Percentiles rank a stretch among this genome's conserved stretches.
Conservation (phyloP, 2,888 invertebrate species). For the Melolontha melolontha region DNA sequence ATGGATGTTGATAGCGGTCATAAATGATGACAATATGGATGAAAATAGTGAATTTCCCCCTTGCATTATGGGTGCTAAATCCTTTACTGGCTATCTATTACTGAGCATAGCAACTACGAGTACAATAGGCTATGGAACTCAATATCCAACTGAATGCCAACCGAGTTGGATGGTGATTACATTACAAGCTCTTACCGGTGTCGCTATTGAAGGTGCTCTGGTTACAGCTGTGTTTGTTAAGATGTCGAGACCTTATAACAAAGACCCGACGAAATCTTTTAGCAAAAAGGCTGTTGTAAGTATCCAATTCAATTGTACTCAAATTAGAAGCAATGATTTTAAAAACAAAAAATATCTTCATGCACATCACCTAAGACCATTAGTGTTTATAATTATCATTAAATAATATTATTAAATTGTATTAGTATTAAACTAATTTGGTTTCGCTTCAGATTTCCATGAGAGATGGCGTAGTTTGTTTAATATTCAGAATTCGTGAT, state of each 20-base stretch:
- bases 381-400: too few relatives aligned
- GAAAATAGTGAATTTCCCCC: conserved; percentile 41
- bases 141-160: conserved; percentile 57
- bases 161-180: conserved; percentile 54
- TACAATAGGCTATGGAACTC: conserved; percentile 58
- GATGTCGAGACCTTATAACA: conserved; percentile 70
- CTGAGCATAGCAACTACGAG: conserved; percentile 60
- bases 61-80: conserved; percentile 56
- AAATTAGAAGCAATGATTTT: too few relatives aligned
- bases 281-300: conserved; percentile 79
- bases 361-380: too few relatives aligned
- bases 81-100: conserved; percentile 58
- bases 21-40: conserved; percentile 43
- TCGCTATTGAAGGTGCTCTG: conserved; percentile 61
- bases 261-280: conserved; percentile 68
- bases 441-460: conserved; percentile 55
- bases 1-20: conserved; percentile 47
- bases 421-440: too few relatives aligned
- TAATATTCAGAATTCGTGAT: conserved; percentile 86
- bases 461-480: conserved; percentile 73
- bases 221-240: conserved; percentile 75
- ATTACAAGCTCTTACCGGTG: conserved; percentile 55
- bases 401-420: too few relatives aligned
- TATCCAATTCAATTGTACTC: conserved; percentile 45
- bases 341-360: too few relatives aligned